Conservation (phyloP, 1,140 invertebrate species). For the Hylaeus anthracinus region DNA sequence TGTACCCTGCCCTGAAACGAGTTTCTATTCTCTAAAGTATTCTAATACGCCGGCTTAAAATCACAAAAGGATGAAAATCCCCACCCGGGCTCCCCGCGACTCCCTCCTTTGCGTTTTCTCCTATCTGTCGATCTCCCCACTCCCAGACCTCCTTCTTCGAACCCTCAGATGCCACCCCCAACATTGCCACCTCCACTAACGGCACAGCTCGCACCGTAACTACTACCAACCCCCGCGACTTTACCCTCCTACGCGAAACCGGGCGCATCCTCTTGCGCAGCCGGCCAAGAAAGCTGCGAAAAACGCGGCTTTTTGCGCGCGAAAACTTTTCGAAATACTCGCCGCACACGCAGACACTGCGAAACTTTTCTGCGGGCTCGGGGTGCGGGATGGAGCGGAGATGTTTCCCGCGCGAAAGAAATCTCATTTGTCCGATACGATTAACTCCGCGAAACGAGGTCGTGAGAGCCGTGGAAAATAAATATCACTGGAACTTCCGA, state of each 20-base stretch:
- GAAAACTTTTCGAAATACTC: conserved; percentile 71
- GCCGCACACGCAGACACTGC: conserved; percentile 39
- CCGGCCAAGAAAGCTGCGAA: conserved; percentile 67
- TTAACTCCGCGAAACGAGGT: neutral
- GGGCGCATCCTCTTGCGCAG: conserved; percentile 60
- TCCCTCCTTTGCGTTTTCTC: conserved; percentile 48
- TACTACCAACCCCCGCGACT: conserved; percentile 52
- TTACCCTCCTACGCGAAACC: conserved; percentile 51
- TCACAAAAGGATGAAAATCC: conserved; percentile 23
- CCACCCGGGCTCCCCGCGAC: conserved; percentile 8
- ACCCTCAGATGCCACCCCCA: conserved; percentile 64
- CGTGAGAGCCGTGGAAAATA: neutral
- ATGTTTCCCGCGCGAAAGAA: conserved; percentile 7
- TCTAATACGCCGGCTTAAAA: conserved; percentile 52
- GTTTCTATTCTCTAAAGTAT: conserved; percentile 50
- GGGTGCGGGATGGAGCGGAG: neutral
- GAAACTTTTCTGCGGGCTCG: conserved; percentile 53
- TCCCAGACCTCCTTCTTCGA: conserved; percentile 56
- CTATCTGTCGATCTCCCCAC: conserved; percentile 65
- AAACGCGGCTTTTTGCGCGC: conserved; percentile 71
- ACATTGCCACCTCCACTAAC: conserved; percentile 57
- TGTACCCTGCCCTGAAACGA: conserved; percentile 33
- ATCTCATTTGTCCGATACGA: neutral
- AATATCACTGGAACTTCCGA: neutral
- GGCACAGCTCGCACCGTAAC: conserved; percentile 53